phyloP scores from a whole-genome alignment of 2,888 invertebrate genomes.

The Tholera decimalis region DNA sequence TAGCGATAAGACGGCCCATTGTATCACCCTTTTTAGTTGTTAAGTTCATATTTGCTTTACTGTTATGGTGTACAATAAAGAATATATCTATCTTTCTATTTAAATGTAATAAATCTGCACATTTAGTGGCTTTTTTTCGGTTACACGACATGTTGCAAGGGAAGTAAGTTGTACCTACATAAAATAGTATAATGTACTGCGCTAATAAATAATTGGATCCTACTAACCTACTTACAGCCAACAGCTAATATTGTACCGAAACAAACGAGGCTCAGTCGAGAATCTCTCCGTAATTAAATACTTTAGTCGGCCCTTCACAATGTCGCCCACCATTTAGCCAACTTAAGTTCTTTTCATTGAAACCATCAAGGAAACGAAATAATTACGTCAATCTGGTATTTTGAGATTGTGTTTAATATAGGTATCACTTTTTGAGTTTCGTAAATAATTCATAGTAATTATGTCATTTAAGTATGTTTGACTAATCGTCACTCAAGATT shows the following conservation, averaged over 20 bases:
- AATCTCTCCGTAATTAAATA: conserved; percentile 82
- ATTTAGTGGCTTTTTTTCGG: not conserved
- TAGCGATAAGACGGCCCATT: too few species aligned
- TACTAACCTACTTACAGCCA: conserved; percentile 55
- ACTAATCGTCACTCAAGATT: too few species aligned
- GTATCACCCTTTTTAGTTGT: too few species aligned
- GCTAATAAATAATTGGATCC: conserved; percentile 57
- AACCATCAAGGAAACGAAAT: conserved; percentile 68
- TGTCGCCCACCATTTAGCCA: conserved; percentile 70
- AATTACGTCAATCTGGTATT: conserved; percentile 64
- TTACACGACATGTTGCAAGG: conserved; percentile 1
- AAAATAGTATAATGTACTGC: conserved; percentile 26
- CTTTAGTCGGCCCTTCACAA: conserved; percentile 77
- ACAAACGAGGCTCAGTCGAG: conserved; percentile 71
- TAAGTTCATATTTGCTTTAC: too few species aligned
- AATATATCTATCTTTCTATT: too few species aligned
- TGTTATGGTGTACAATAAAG: too few species aligned
- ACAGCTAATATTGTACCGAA: conserved; percentile 66
- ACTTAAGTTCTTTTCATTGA: conserved; percentile 69
- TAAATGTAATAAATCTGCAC: not conserved
- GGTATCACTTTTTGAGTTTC: conserved; percentile 12
- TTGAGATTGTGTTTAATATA: conserved; percentile 20
- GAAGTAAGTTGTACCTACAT: not conserved
- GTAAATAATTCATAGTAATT: conserved; percentile 4
- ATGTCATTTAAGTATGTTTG: conserved; percentile 9